Evolutionary conservation across 2,113 vertebrate species (phyloP).

Genomic region (Saiga tatarica): DNA sequence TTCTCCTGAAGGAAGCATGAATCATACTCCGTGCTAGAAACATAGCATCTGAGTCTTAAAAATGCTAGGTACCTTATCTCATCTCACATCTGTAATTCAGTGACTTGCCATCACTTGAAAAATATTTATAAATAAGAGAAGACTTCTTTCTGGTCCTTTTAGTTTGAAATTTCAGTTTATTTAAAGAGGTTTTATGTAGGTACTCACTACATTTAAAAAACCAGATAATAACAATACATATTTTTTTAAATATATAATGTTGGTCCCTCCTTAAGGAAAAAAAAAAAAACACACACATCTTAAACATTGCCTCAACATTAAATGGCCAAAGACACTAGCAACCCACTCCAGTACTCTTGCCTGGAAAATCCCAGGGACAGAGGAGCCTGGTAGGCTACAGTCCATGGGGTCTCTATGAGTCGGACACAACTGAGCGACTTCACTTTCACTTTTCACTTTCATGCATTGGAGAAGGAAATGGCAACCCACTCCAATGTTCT

Average conservation of each 20-base stretch:
- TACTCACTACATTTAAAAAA: neutral
- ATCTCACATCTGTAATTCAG: neutral
- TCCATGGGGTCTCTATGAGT: neutral
- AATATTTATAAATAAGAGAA: neutral
- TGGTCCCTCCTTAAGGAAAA: neutral
- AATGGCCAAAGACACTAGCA: neutral
- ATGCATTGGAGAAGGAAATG: neutral
- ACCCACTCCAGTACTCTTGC: neutral
- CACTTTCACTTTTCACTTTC: too few species aligned
- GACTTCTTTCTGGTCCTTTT: neutral
- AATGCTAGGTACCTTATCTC: neutral
- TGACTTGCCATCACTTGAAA: neutral
- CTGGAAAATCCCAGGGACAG: neutral
- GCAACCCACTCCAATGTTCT: neutral
- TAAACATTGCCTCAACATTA: neutral
- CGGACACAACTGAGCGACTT: rapidly evolving
- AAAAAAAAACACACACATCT: neutral
- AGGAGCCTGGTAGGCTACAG: neutral
- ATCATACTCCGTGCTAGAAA: neutral
- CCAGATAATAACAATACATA: neutral
- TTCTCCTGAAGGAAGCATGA: neutral
- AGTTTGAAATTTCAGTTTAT: neutral
- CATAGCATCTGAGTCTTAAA: neutral
- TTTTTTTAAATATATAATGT: neutral
- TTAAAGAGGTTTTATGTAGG: neutral